Evolutionary conservation across 1,140 invertebrate species (phyloP), one percentile per base, ranked within the genome.

Genomic region (Drosophila truncata): DNA sequence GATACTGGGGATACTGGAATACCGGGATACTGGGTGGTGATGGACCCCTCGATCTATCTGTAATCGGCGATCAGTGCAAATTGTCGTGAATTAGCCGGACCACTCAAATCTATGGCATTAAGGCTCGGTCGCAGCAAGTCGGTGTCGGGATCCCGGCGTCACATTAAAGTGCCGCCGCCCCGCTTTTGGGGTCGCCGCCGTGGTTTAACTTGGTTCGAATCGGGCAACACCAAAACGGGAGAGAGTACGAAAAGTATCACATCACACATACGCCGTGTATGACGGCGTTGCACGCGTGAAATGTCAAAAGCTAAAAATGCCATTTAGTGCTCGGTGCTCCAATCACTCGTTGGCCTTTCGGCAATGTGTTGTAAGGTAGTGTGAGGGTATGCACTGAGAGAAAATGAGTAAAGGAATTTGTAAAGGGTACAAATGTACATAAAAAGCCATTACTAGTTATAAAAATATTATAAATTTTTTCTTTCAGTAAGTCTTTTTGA

Each of bases 301-400:
- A 90, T 90, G 85, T 90, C 85, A 90, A 90, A 90, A 85, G 85
- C 72, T 90, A 82, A 90, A 90, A 90, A 85, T 85, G 81, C 85
- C 82, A 90, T 90, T 90, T 84, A 50, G n/a, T 50, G 31, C 71
- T 27, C 47, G 9, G 47, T 50, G 52, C 41, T 49, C 41, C 49
- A 87, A 80, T 69, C 84, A 87, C 57, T 69, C 65, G 66, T 80
- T 81, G 76, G 69, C 65, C 84, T 80, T 80, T 88, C 61, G 78
- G 77, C 63, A 59, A 25, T 54, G 23, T 39, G 29, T n/a, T 49
- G 16, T 27, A 16, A 14, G 16, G 11, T n/a, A 9, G 14, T 20
- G 29, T 7, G 52, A 27, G 23, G 52, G 27, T 5, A 1, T 66
- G 10, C 61, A 58, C 44, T 59, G 25, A 0, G 0, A 33, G n/a